These are phyloP conservation scores for Tyto alba DNA, from an alignment of 2,113 vertebrate species.

Conservation along the genomic window DNA sequence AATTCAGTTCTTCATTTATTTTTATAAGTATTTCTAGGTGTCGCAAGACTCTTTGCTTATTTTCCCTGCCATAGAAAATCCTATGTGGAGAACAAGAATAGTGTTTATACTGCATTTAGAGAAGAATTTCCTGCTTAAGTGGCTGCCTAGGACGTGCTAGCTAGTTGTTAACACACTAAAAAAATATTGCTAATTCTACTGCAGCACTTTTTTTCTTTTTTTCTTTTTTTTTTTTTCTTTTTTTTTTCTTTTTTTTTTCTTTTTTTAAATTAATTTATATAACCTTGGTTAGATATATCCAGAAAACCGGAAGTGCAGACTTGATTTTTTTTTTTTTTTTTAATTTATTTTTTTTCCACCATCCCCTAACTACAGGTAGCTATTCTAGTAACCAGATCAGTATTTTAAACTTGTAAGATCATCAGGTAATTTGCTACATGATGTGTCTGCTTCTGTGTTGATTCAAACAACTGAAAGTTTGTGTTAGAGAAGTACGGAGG, in stretches of 20 bases:
- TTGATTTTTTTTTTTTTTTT: not conserved
- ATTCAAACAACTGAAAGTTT: not conserved
- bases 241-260: not conserved
- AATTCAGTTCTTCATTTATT: constrained; percentile 1
- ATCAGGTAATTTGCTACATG: not conserved
- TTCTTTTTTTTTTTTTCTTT: not conserved
- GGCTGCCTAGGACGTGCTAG: not conserved
- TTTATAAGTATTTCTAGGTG: constrained; percentile 8
- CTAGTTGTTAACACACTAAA: not conserved
- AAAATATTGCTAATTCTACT: not conserved
- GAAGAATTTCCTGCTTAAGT: not conserved
- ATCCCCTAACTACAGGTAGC: not conserved
- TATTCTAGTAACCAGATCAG: not conserved
- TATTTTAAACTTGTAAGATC: not conserved
- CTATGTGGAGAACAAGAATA: not conserved
- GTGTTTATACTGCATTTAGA: not conserved
- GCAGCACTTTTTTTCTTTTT: not conserved
- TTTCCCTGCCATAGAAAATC: not conserved
- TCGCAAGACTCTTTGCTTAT: not conserved
- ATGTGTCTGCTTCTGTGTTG: not conserved
- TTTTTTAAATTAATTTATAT: not conserved
- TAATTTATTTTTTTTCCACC: not conserved
- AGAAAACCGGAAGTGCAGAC: not conserved
- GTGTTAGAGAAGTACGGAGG: not conserved
- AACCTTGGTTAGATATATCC: not conserved